Percentiles rank a stretch among this genome's conserved stretches.
These are phyloP conservation scores for Phylloscopus trochilus DNA, from an alignment of 2,113 vertebrate species.

Conservation along the genomic window DNA sequence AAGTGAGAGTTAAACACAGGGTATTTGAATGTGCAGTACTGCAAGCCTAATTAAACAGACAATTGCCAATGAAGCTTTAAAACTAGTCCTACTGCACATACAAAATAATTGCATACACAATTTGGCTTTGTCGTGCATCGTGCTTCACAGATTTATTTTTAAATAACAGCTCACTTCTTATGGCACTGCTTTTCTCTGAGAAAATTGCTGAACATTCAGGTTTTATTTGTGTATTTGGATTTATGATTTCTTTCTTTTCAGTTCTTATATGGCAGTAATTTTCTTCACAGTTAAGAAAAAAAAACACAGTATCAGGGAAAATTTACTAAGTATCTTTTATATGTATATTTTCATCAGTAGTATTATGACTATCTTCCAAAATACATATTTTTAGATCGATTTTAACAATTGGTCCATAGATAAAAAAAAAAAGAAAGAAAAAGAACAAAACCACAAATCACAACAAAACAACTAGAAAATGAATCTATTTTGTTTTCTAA, in stretches of 20 bases:
- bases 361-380: not conserved
- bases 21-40: not conserved
- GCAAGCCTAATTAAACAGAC: conserved; percentile 24
- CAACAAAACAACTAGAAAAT: not conserved
- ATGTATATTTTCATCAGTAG: not conserved
- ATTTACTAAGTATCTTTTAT: not conserved
- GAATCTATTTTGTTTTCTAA: not conserved
- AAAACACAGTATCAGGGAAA: not conserved
- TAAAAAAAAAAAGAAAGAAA: not conserved
- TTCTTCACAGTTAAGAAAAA: not conserved
- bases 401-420: not conserved
- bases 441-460: not conserved
- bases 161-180: not conserved
- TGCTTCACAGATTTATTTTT: not conserved
- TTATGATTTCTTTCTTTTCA: not conserved
- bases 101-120: not conserved
- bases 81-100: not conserved
- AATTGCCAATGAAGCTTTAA: conserved; percentile 19
- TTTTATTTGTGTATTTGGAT: not conserved
- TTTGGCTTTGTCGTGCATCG: not conserved
- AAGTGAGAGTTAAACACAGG: conserved; percentile 4
- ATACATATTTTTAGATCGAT: not conserved
- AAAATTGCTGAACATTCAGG: not conserved
- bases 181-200: not conserved
- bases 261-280: not conserved